Evolutionary conservation across 2,888 invertebrate genomes (phyloP), one percentile per base, ranked within the genome.

Genomic region (Microctonus hyperodae): DNA sequence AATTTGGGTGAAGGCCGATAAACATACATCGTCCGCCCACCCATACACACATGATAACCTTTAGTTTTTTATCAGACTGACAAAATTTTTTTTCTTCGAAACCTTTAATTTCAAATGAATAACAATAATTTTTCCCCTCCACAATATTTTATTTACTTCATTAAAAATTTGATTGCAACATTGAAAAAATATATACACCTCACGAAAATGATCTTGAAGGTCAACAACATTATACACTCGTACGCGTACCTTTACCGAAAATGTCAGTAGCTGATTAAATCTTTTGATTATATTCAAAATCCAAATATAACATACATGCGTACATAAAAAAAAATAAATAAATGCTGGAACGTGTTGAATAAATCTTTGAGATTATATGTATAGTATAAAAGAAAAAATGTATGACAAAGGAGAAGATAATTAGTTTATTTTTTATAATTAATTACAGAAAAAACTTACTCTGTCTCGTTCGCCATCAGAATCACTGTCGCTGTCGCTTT

Each of bases 401-500:
- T n/a, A n/a, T 7, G 7, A 28, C 28, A 7, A 28, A 28, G 3
- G 28, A 28, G 28, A 5, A 28, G 28, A 28, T 28, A n/a, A n/a
- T n/a, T n/a, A n/a, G n/a, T n/a, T n/a, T n/a, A n/a, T n/a, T n/a
- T n/a, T n/a, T n/a, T n/a, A n/a, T n/a, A n/a, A n/a, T n/a, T n/a
- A 53, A 25, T 53, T n/a, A 3, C 10, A 4, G 51, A 2, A 22
- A 28, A 13, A 7, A 75, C 79, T 85, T 70, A 89, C 89, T 81
- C 87, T 81, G 70, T 87, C 87, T 80, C 85, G 85, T 67, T 88
- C 86, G 0, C 86, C 86, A 69, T 90, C 90, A 0, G 89, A 88
- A 68, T 88, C 88, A 0, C 88, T 87, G 67, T 90, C 90, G 37
- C 87, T 88, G 20, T 87, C 88, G 11, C 88, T 87, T 20, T 87